phyloP scores from a whole-genome alignment of 2,888 invertebrate genomes.

The Chrysina gloriosa region DNA sequence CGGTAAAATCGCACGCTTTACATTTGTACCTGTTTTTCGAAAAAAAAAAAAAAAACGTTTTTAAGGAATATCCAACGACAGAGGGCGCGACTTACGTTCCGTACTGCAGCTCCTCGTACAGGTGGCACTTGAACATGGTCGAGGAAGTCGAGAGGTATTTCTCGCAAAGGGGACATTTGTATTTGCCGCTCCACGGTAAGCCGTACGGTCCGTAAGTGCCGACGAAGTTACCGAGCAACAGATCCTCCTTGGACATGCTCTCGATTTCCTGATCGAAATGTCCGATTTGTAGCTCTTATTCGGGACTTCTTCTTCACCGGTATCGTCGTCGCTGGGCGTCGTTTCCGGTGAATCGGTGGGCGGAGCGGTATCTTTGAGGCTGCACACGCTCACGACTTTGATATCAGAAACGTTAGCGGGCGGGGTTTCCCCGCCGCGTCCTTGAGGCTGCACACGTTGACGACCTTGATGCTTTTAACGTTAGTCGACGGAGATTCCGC shows the following conservation, averaged over 20 bases:
- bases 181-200: conserved; percentile 68
- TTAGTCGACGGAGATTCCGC: too few relatives aligned
- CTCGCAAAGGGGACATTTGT: conserved; percentile 73
- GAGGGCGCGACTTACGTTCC: conserved; percentile 71
- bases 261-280: conserved; percentile 45
- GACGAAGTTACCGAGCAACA: conserved; percentile 47
- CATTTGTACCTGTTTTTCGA: conserved; percentile 72
- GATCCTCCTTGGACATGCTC: conserved; percentile 48
- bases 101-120: conserved; percentile 76
- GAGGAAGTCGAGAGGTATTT: conserved; percentile 69
- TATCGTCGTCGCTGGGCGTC: conserved; percentile 38
- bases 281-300: conserved; percentile 39
- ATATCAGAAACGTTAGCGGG: not conserved
- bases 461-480: too few relatives aligned
- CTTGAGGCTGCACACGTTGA: not conserved
- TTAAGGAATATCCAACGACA: too few relatives aligned
- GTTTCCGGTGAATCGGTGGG: not conserved
- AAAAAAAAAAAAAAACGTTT: conserved; percentile 46
- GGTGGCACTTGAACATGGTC: conserved; percentile 74
- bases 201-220: conserved; percentile 61
- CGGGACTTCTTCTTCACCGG: conserved; percentile 4
- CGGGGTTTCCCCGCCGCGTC: not conserved
- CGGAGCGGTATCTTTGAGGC: not conserved
- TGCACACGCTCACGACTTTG: not conserved
- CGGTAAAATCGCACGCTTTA: conserved; percentile 69